These are phyloP conservation scores for Brienomyrus brachyistius DNA, from an alignment of 2,113 vertebrate species.

Conservation along the genomic window DNA sequence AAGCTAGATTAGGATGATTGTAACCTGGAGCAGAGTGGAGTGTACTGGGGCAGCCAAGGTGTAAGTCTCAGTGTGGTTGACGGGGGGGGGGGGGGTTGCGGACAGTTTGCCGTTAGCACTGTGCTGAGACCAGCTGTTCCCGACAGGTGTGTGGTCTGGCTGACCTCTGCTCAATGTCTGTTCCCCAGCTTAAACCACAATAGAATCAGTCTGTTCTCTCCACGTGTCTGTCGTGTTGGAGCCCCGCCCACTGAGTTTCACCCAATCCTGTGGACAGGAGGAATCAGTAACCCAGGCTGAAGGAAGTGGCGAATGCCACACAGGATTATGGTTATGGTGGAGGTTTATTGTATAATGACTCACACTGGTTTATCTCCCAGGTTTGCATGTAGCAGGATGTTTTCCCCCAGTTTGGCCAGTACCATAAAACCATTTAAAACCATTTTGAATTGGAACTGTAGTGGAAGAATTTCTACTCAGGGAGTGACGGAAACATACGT, in stretches of 20 bases:
- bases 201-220: not conserved
- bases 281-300: not conserved
- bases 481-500: not conserved
- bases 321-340: not conserved
- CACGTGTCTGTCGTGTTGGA: not conserved
- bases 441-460: not conserved
- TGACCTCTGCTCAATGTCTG: not conserved
- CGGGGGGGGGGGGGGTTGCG: not conserved
- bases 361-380: not conserved
- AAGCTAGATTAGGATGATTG: not conserved
- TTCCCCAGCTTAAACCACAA: not conserved
- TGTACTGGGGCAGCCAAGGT: not conserved
- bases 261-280: not conserved
- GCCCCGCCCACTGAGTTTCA: not conserved
- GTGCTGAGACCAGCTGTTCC: not conserved
- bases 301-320: not conserved
- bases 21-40: not conserved
- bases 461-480: not conserved
- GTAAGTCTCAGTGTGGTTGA: not conserved
- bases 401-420: not conserved
- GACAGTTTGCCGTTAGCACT: not conserved
- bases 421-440: not conserved
- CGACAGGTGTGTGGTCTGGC: not conserved
- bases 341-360: not conserved
- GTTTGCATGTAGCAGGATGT: not conserved